Percentiles rank a stretch among this genome's conserved stretches.
Evolutionary conservation across 2,113 vertebrate species (phyloP).

Genomic region (Stegastes partitus): DNA sequence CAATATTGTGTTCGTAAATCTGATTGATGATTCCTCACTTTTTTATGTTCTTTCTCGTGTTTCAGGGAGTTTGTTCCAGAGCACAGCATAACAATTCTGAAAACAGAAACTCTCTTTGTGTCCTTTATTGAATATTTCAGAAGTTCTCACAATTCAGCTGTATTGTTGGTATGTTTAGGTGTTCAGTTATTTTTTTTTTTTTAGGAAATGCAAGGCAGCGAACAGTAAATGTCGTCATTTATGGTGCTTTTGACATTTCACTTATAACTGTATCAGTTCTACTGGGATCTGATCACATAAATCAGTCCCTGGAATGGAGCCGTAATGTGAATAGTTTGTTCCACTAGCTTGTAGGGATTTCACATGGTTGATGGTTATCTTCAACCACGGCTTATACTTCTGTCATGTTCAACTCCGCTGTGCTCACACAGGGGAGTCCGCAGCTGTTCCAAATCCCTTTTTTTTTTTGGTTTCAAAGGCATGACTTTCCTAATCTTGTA

Average conservation of each 20-base stretch:
- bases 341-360: constrained; percentile 28
- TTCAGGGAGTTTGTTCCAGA: not conserved
- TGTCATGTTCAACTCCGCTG: constrained; percentile 2
- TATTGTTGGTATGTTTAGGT: not conserved
- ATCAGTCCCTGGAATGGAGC: constrained; percentile 31
- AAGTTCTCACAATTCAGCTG: not conserved
- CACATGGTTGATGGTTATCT: constrained; percentile 46
- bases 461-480: constrained; percentile 35
- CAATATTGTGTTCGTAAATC: constrained; percentile 15
- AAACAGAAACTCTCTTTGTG: not conserved
- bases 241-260: constrained; percentile 13
- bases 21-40: constrained; percentile 5
- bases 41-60: not conserved
- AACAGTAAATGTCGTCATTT: constrained; percentile 7
- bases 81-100: no score
- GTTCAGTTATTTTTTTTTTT: not conserved
- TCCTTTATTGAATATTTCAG: constrained; percentile 1
- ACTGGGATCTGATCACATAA: constrained; percentile 15
- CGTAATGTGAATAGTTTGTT: constrained; percentile 37
- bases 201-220: not conserved
- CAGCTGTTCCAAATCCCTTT: constrained; percentile 37
- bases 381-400: constrained; percentile 13
- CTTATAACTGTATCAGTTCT: constrained; percentile 1
- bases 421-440: constrained; percentile 19
- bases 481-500: constrained; percentile 40